Evolutionary conservation across 30 jellyfish, hydroid and myxozoan genomes (phyloP), one percentile per base, ranked within the genome.

Genomic region (Rhopilema esculentum): DNA sequence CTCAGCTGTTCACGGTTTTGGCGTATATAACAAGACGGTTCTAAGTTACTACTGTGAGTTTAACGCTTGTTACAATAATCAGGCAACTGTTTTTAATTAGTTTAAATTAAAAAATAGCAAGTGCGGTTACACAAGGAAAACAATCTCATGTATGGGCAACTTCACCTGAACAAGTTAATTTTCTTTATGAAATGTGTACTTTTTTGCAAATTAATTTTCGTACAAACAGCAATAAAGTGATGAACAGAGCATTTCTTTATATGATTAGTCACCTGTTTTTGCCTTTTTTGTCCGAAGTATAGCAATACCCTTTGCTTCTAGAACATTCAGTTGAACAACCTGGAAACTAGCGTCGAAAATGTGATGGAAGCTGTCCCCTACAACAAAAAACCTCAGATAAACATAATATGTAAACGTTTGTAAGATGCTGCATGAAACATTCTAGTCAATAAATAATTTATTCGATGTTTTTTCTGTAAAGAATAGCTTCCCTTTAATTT

Each of bases 301-400:
- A 23, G 82, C 92, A 20, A 96, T 74, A 21, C 98, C 97, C 51
- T 96, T 93, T 16, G 82, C 81, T 82, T 96, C 99, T n/a, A 96
- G 90, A 15, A 96, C 99, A 82, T 87, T 87, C n/a, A 96, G 25
- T 72, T 96, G 99, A 27, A n/a, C 51, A 0, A 97, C 98, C 22
- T 87, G 83, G 69, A 90, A 87, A 82, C 96, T 89, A 61, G 82
- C 88, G 61, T 94, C 98, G 71, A 94, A 84, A 24, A 94, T 89
- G 18, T 85, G 97, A n/a, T 92, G 97, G 49, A 84, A 81, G 0
- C 82, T 70, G 67, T 86, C 90, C 16, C 96, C 98, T 94, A 64
- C 67, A 73, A 75, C 77, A 2, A 26, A 18, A 18, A 72, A 72
- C 12, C 48, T n/a, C 49, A 66, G 23, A 66, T 19, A 20, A 20